Base-by-base conservation (phyloP, 2,888 invertebrate species). In the Stenodema calcarata region DNA sequence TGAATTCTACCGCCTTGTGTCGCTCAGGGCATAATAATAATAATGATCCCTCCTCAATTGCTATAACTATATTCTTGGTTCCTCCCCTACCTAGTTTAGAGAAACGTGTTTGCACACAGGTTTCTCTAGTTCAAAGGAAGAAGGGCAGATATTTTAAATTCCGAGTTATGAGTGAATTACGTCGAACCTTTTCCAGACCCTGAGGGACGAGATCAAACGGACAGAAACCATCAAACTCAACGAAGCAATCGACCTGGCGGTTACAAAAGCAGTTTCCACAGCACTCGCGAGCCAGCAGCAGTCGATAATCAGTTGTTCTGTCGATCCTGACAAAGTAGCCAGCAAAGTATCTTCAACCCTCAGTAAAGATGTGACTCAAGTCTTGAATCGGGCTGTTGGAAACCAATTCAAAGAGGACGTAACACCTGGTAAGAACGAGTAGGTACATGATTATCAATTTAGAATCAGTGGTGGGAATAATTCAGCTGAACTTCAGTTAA, bases 391-490 rank as follows among this genome's bases (percentile, higher is more conserved):
- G 4, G 23, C 78, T 11, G 80, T 86, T 41, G 35, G 28, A 9
- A 30, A 69, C 11, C 90, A 91, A 27, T 90, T 92, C 35, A 76
- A 54, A n/a, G 54, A 86, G 16, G 86, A 89, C 18, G 90, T 92
- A 18, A 88, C 91, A 16, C 91, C 92, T 88, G 90, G 92, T 92
- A 90, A n/a, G n/a, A n/a, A n/a, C n/a, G n/a, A n/a, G n/a, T n/a
- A n/a, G 0, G n/a, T 18, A 62, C 9, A 14, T 47, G 12, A 14
- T 47, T 7, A 47, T 47, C 12, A 35, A 35, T 35, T 35, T 35
- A 7, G 35, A n/a, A n/a, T 35, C 35, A 7, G 35, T 35, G 7
- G 2, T 7, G 35, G 35, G 7, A 4, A 35, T 35, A 2, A 35
- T 7, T 35, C n/a, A n/a, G n/a, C n/a, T n/a, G n/a, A n/a, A n/a